Evolutionary conservation across 2,888 invertebrate genomes (phyloP), one percentile per base, ranked within the genome.

Genomic region (Linyphia triangularis): DNA sequence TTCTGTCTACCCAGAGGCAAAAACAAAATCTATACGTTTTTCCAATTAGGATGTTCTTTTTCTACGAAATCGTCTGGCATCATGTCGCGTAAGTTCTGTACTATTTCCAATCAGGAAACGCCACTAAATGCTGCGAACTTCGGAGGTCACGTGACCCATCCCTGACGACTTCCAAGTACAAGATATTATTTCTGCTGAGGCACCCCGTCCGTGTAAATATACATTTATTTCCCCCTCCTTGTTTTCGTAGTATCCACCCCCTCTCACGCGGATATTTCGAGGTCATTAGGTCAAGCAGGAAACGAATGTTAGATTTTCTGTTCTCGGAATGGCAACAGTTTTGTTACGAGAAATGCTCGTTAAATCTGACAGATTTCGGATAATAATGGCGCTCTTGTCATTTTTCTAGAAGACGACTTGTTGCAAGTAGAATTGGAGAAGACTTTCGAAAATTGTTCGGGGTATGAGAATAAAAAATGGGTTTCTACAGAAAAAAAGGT

Each of bases 201-300:
- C 10, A n/a, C n/a, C n/a, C n/a, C n/a, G n/a, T n/a, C n/a, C n/a
- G n/a, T n/a, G n/a, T n/a, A n/a, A n/a, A n/a, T n/a, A 30, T 30
- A 24, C 26, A 10, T 24, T 43, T 40, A 16, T 72, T 28, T 51
- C 57, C 19, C 51, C n/a, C 19, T 59, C 37, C 69, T 22, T 37
- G 43, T 63, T 77, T 63, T n/a, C n/a, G n/a, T 77, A 63, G 37
- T 24, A 19, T 26, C 40, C 43, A n/a, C 10, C 72, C 51, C 72
- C 43, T 9, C 51, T 19, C 51, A 26, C 22, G 26, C 16, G 43
- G 33, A 57, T 26, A 33, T 37, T 70, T 79, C 37, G 51, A 72
- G 82, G 82, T 83, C 40, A 83, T 43, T 37, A 63, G 72, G 72
- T 83, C 82, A 40, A 19, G 43, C 82, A 72, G 82, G 82, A 83